Percentiles rank a stretch among this genome's conserved stretches.
phyloP scores from a whole-genome alignment of 35 echinoderm and acorn worm species.

The Eucidaris tribuloides region DNA sequence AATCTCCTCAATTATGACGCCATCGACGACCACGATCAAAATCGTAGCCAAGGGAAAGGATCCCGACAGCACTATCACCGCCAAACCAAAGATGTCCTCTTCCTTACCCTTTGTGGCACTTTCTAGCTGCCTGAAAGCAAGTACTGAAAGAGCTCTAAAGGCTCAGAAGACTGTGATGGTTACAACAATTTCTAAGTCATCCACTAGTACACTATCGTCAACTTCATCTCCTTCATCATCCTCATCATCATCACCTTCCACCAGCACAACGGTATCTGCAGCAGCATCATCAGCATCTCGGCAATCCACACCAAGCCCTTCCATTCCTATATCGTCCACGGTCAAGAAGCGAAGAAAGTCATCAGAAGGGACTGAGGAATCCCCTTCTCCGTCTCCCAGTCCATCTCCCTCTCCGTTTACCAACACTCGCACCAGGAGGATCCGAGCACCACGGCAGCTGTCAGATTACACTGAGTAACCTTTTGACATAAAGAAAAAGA shows the following conservation, averaged over 20 bases:
- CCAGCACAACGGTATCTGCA: not conserved
- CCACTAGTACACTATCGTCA: not conserved
- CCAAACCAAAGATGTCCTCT: not conserved
- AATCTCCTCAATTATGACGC: not conserved
- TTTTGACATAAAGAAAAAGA: too few relatives aligned
- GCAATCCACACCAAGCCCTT: not conserved
- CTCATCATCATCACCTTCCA: not conserved
- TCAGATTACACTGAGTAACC: slow-evolving; percentile 82
- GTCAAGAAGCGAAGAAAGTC: not conserved
- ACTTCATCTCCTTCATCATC: not conserved
- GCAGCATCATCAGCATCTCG: slow-evolving; percentile 13
- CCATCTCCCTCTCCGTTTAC: slow-evolving; percentile 25
- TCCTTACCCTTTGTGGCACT: not conserved
- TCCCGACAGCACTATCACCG: not conserved
- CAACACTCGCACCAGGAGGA: slow-evolving; percentile 59
- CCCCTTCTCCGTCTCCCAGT: too few relatives aligned
- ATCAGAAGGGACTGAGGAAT: not conserved
- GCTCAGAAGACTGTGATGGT: slow-evolving; percentile 14
- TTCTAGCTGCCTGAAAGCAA: not conserved
- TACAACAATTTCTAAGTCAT: not conserved
- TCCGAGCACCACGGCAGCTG: slow-evolving; percentile 65
- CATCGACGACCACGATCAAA: slow-evolving; percentile 4
- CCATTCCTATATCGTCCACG: not conserved
- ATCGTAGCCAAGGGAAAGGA: slow-evolving; percentile 1
- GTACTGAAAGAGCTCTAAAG: not conserved